phyloP scores from a whole-genome alignment of 2,797 vertebrate species.

The Anabacerthia variegaticeps region DNA sequence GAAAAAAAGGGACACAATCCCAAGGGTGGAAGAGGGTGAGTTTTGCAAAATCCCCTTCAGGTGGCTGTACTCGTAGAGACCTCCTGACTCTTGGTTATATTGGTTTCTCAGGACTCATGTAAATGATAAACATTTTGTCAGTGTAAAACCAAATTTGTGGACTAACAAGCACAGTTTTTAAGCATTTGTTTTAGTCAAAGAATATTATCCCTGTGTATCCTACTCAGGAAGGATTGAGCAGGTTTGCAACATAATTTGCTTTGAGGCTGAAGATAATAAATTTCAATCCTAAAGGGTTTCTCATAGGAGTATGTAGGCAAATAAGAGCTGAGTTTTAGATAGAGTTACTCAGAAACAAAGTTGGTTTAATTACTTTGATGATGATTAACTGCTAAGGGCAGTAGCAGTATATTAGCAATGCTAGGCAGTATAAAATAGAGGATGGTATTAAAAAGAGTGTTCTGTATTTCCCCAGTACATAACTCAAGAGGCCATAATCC shows the following conservation, averaged over 20 bases:
- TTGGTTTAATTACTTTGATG: not conserved
- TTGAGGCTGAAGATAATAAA: not conserved
- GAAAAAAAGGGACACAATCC: not conserved
- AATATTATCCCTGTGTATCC: not conserved
- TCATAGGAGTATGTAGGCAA: not conserved
- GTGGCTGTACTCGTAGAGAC: not conserved
- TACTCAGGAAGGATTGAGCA: not conserved
- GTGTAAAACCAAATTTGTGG: not conserved
- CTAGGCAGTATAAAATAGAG: not conserved
- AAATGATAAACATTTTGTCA: not conserved
- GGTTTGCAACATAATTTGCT: not conserved
- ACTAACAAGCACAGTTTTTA: not conserved
- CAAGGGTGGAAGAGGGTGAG: not conserved
- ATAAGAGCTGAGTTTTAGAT: not conserved
- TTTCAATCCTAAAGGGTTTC: not conserved
- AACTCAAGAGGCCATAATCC: not conserved
- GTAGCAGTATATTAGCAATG: not conserved
- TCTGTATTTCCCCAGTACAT: not conserved
- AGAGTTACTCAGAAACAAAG: not conserved
- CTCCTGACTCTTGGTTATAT: not conserved
- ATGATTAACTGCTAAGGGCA: not conserved
- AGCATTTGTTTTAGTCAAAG: not conserved
- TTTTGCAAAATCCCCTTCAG: not conserved
- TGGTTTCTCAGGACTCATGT: not conserved
- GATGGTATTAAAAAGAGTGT: not conserved